These are phyloP conservation scores for Alcedo atthis DNA, from an alignment of 2,797 vertebrate species.

Conservation along the genomic window DNA sequence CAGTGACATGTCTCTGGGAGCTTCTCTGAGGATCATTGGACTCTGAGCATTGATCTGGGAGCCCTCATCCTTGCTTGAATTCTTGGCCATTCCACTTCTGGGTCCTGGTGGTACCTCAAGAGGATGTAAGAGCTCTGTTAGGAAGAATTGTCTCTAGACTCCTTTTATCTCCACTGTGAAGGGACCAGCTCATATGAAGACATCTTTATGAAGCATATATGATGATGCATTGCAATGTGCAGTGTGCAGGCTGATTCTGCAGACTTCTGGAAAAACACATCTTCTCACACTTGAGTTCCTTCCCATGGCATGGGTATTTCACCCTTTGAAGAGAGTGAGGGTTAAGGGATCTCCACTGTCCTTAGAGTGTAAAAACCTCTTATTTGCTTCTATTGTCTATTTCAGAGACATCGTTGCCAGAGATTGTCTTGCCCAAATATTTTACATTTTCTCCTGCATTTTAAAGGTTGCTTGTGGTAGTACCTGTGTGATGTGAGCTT, in stretches of 20 bases:
- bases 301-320: not conserved
- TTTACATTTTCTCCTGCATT: not conserved
- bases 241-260: not conserved
- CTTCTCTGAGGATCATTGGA: fast-evolving
- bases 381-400: not conserved
- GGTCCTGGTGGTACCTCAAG: not conserved
- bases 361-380: not conserved
- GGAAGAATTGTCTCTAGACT: not conserved
- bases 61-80: not conserved
- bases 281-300: not conserved
- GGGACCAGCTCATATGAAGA: not conserved
- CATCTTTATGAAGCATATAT: not conserved
- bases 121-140: not conserved
- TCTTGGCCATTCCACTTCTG: not conserved
- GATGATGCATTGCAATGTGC: too few relatives aligned
- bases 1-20: fast-evolving
- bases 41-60: not conserved
- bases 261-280: not conserved
- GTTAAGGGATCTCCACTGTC: not conserved
- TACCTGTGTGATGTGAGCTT: not conserved
- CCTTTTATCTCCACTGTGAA: not conserved
- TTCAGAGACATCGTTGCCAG: not conserved
- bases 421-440: not conserved
- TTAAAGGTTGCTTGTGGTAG: not conserved
- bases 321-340: not conserved